phyloP scores from a whole-genome alignment of 2,888 invertebrate species.

The Ophion ellenae region DNA sequence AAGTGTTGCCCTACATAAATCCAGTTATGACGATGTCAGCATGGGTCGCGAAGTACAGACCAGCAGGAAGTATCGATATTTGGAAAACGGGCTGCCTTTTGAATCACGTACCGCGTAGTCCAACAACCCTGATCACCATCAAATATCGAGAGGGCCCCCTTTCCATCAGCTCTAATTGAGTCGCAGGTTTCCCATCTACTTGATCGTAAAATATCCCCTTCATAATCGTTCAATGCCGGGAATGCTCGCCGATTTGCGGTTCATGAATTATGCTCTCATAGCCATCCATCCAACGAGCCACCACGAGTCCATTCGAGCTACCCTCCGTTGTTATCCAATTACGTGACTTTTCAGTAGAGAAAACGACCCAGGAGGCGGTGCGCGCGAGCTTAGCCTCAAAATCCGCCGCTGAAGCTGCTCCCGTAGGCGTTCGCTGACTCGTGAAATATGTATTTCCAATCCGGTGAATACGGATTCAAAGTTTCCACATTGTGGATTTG shows the following conservation, averaged over 20 bases:
- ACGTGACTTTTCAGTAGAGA: background rate
- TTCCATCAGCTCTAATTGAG: background rate
- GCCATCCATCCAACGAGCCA: background rate
- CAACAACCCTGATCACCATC: too few relatives aligned
- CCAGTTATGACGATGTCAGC: background rate
- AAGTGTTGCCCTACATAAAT: background rate
- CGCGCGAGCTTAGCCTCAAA: constrained; percentile 29
- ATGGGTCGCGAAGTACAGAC: background rate
- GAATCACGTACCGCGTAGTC: background rate
- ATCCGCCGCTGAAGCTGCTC: constrained; percentile 35
- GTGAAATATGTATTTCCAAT: constrained; percentile 70
- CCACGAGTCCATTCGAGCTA: background rate
- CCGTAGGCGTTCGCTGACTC: constrained; percentile 55
- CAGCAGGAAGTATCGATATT: background rate
- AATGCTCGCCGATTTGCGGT: background rate
- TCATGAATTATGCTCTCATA: background rate
- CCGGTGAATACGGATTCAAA: constrained; percentile 60
- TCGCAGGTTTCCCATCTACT: background rate
- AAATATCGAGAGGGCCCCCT: background rate
- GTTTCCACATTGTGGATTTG: constrained; percentile 50
- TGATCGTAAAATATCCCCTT: background rate
- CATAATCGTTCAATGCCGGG: background rate
- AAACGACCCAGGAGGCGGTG: background rate
- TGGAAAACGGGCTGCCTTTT: background rate
- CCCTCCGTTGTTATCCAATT: background rate